Evolutionary conservation across 2,113 vertebrate genomes (phyloP).

Genomic region (Dasyurus viverrinus): DNA sequence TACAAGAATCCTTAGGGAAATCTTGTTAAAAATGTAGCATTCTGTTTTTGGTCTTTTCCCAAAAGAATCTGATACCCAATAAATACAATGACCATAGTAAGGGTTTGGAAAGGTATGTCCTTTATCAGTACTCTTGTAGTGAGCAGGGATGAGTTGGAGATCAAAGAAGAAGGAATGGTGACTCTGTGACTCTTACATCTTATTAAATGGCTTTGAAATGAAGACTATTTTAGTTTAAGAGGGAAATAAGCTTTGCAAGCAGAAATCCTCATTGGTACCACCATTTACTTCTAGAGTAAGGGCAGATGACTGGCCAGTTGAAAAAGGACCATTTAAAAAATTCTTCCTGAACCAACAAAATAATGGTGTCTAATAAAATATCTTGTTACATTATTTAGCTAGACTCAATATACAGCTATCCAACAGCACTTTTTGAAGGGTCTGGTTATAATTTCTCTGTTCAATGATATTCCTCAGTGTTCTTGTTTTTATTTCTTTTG

Average conservation of each 20-base stretch:
- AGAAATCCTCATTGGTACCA: neutral
- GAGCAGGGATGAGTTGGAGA: neutral
- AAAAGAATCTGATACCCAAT: neutral
- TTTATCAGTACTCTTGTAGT: neutral
- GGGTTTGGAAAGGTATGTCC: neutral
- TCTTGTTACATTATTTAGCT: neutral
- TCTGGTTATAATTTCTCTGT: neutral
- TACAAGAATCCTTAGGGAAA: neutral
- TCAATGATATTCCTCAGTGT: neutral
- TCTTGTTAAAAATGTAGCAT: neutral
- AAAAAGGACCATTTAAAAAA: neutral
- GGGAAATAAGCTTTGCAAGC: neutral
- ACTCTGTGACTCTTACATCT: neutral
- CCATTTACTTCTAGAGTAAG: constrained; percentile 9
- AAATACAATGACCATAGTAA: neutral
- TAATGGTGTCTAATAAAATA: neutral
- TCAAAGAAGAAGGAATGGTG: neutral
- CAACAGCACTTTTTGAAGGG: neutral
- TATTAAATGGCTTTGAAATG: neutral
- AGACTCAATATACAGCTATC: neutral
- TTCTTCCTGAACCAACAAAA: neutral
- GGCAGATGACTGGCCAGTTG: neutral
- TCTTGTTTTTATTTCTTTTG: constrained; percentile 21
- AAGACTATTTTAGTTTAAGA: neutral
- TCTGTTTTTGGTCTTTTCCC: neutral